Percentiles rank a stretch among this genome's conserved stretches.
Conservation (phyloP, 1,140 invertebrate species). For the Zophobas morio region DNA sequence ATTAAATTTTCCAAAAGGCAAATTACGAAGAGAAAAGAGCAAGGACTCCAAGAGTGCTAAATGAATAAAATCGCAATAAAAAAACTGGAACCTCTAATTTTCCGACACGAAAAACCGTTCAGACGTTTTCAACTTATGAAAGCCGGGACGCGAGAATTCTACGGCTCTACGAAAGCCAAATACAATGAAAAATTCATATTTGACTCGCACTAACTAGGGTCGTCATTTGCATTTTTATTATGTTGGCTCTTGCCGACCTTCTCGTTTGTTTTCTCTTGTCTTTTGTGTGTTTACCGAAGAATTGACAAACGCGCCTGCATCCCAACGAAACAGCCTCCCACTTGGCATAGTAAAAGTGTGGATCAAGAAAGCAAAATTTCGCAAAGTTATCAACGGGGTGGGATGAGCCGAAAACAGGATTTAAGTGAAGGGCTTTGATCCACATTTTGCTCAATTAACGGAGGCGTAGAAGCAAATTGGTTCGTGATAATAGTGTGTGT, state of each 20-base stretch:
- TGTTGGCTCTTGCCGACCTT: constrained; percentile 49
- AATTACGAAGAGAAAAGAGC: constrained; percentile 42
- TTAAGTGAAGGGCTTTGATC: constrained; percentile 36
- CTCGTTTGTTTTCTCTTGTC: constrained; percentile 53
- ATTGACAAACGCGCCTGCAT: constrained; percentile 47
- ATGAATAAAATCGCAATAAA: constrained; percentile 50
- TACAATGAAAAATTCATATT: constrained; percentile 57
- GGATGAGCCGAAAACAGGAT: constrained; percentile 33
- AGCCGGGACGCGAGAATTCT: constrained; percentile 36
- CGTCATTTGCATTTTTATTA: constrained; percentile 57
- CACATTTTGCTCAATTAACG: constrained; percentile 44
- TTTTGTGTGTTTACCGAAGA: constrained; percentile 53
- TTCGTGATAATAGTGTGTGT: constrained; percentile 42
- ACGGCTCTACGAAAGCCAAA: constrained; percentile 47
- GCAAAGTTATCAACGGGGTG: background rate
- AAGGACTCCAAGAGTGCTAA: constrained; percentile 42
- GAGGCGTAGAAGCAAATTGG: constrained; percentile 38
- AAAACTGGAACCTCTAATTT: constrained; percentile 47
- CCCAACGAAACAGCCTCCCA: constrained; percentile 5
- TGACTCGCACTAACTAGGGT: constrained; percentile 55
- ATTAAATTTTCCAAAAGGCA: constrained; percentile 48
- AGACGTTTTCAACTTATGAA: constrained; percentile 45
- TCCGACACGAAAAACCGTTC: constrained; percentile 47
- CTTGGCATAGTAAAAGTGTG: background rate
- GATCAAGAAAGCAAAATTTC: background rate